Evolutionary conservation across 1,140 invertebrate species (phyloP).

Genomic region (Drepana arcuata): DNA sequence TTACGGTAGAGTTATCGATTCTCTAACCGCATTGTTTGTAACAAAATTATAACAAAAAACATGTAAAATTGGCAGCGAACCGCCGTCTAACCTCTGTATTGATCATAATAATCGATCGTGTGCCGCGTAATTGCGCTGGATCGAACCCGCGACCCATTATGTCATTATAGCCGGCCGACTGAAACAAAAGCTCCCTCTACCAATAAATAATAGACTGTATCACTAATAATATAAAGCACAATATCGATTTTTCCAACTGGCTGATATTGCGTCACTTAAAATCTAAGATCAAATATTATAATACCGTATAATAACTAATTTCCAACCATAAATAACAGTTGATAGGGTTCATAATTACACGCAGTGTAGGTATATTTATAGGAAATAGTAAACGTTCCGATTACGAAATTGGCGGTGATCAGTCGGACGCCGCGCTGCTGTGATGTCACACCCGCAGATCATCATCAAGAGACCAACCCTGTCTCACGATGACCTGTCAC

Average conservation of each 20-base stretch:
- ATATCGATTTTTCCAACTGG: neutral
- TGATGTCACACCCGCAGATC: too few relatives aligned
- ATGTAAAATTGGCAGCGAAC: conserved; percentile 67
- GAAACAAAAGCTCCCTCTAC: conserved; percentile 42
- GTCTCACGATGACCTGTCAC: conserved; percentile 22
- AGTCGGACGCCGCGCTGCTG: conserved; percentile 40
- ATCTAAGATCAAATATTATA: neutral
- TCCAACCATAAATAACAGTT: neutral
- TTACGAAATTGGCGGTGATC: conserved; percentile 37
- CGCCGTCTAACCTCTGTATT: conserved; percentile 65
- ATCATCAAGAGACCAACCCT: too few relatives aligned
- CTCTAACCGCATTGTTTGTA: conserved; percentile 46
- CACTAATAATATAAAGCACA: neutral
- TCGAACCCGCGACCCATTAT: conserved; percentile 64
- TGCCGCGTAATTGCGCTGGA: conserved; percentile 66
- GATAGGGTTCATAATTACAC: neutral
- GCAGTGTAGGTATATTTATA: too few relatives aligned
- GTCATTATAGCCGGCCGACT: conserved; percentile 62
- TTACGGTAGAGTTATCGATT: conserved; percentile 57
- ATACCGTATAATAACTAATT: conserved; percentile 9
- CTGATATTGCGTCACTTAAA: conserved; percentile 7
- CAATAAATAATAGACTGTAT: conserved; percentile 16
- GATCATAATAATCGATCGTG: conserved; percentile 70
- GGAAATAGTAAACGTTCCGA: conserved; percentile 22
- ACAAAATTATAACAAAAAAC: conserved; percentile 62